Base-by-base conservation (phyloP, 35 echinoderm and acorn worm species). In the Heliocidaris erythrogramma region DNA sequence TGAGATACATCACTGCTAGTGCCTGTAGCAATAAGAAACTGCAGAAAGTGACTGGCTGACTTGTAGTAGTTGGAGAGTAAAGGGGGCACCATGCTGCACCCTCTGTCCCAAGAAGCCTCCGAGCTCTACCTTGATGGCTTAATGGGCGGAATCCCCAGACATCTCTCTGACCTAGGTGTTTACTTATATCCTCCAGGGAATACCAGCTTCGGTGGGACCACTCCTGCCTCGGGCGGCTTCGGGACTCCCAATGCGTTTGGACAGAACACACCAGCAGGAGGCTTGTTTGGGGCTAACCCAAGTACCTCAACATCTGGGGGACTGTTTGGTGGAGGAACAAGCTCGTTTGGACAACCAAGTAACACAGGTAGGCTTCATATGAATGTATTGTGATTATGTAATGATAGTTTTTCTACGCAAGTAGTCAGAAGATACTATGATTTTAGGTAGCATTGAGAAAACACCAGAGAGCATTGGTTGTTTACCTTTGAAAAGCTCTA, bases 211-310 rank as follows among this genome's bases (percentile, higher is more conserved):
- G 92, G 92, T 56, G 49, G 21, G 61, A 93, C 94, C 52, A 95
- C 97, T 6, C 94, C 95, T 49, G 94, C 94, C 13, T 48, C 95
- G 47, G 65, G 94, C 30, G 97, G 97, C 17, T 98, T 98, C 93
- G 97, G 97, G 8, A 96, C 97, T 6, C 95, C 95, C 24, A 91
- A 90, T 94, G 95, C 95, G 8, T 98, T 98, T 98, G 97, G 97
- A 42, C 96, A 96, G 27, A 91, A 88, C 47, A 98, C 97, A 30
- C 97, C 97, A 5, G 84, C 94, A 48, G 89, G 78, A 59, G 94
- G 94, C 21, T 59, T 96, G 7, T 96, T 96, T 96, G 95, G 95
- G 13, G 53, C 87, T 42, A 96, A 91, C 48, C 92, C 95, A 4
- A 96, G 56, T 84, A 94, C 85, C 56, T 59, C 52, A 12, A 91